These are phyloP conservation scores for Threskiornis aethiopicus DNA, from an alignment of 2,797 vertebrate genomes.

Conservation along the genomic window DNA sequence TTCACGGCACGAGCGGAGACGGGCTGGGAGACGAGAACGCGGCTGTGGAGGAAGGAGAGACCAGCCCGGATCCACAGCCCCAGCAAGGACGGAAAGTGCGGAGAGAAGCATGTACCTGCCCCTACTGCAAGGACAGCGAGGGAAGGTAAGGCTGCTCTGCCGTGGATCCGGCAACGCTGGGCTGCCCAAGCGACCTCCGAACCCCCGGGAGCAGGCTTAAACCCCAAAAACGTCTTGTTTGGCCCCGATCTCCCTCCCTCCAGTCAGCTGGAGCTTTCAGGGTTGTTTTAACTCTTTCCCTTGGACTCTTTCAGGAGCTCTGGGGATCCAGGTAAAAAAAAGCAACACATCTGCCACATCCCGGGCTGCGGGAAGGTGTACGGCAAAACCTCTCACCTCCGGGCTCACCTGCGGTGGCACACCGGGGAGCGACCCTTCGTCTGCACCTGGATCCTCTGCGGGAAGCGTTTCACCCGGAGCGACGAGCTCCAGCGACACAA, in stretches of 20 bases:
- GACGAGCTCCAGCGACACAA: conserved; percentile 95
- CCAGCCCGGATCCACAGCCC: conserved; percentile 83
- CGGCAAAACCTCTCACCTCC: conserved; percentile 93
- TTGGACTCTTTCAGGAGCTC: conserved; percentile 44
- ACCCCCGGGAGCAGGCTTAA: not conserved
- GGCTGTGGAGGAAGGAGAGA: conserved; percentile 84
- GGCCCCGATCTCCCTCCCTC: not conserved
- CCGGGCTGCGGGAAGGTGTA: conserved; percentile 93
- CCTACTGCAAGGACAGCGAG: conserved; percentile 96
- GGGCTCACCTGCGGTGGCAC: conserved; percentile 95
- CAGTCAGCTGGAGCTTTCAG: too few relatives aligned
- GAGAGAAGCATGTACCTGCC: conserved; percentile 94
- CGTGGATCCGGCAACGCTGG: fast-evolving
- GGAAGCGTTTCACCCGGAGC: conserved; percentile 92
- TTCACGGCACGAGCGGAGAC: conserved; percentile 78
- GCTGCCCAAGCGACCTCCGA: not conserved
- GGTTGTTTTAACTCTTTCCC: not conserved
- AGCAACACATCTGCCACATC: conserved; percentile 97
- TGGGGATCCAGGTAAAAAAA: conserved; percentile 92
- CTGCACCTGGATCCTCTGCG: conserved; percentile 91
- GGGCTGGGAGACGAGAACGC: conserved; percentile 85
- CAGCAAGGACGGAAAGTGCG: conserved; percentile 87
- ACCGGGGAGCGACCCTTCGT: conserved; percentile 93
- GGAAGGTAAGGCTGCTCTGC: conserved; percentile 78
- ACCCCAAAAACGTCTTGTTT: not conserved